Conservation (phyloP, 2,113 vertebrate species). For the Martes martes region DNA sequence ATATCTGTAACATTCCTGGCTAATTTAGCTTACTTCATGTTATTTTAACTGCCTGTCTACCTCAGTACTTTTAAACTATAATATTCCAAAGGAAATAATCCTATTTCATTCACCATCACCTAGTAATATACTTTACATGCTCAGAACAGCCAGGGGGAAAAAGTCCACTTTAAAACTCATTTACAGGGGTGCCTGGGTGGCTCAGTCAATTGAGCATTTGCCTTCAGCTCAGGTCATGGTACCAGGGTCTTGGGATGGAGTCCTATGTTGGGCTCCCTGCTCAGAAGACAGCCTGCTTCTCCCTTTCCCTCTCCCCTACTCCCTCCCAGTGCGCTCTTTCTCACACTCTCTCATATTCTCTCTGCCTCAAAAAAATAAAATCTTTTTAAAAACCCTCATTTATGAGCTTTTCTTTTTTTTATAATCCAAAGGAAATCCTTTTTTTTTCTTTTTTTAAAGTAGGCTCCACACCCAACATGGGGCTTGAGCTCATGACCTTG, state of each 20-base stretch:
- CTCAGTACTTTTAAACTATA: constrained; percentile 11
- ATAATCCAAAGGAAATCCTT: constrained; percentile 8
- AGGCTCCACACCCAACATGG: background rate
- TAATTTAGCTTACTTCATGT: constrained; percentile 14
- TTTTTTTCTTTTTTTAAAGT: background rate
- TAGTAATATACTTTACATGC: background rate
- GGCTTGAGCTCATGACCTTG: background rate
- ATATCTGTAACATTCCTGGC: constrained; percentile 21
- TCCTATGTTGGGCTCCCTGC: background rate
- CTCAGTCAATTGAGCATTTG: background rate
- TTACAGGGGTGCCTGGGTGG: background rate
- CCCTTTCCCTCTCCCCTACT: background rate
- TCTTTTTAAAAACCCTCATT: background rate
- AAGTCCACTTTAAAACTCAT: constrained; percentile 28
- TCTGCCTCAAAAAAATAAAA: background rate
- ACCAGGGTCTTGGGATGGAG: background rate
- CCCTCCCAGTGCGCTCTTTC: too few relatives aligned
- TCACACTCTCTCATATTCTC: background rate
- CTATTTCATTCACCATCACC: constrained; percentile 40
- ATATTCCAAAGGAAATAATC: constrained; percentile 47
- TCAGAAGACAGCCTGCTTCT: background rate
- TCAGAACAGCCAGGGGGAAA: background rate
- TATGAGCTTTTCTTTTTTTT: constrained; percentile 26
- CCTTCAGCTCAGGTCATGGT: background rate
- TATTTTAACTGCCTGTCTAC: constrained; percentile 22